Evolutionary conservation across 2,113 vertebrate species (phyloP).

Genomic region (Lichenostomus cassidix): DNA sequence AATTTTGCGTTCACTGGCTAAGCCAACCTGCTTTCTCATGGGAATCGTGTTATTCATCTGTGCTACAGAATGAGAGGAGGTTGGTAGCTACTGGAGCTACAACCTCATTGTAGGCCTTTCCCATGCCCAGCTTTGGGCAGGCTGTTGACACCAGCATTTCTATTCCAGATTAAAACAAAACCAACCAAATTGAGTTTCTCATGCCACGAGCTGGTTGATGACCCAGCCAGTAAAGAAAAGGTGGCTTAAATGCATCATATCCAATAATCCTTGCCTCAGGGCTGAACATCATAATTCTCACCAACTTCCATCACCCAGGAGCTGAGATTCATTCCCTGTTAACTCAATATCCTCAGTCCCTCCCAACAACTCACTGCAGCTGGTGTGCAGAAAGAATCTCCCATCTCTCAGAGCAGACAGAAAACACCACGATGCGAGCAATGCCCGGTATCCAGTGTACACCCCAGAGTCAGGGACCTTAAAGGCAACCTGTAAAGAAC

Average conservation of each 20-base stretch:
- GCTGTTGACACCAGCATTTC: constrained; percentile 65
- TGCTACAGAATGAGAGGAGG: constrained; percentile 34
- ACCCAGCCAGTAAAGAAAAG: constrained; percentile 25
- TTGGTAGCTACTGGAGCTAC: constrained; percentile 25
- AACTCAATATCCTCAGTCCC: background rate
- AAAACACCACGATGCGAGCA: constrained; percentile 16
- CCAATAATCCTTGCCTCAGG: constrained; percentile 34
- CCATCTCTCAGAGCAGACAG: constrained; percentile 17
- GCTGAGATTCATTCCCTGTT: constrained; percentile 34
- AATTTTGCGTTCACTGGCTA: constrained; percentile 56
- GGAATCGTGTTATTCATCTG: constrained; percentile 36
- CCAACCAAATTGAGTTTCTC: constrained; percentile 18
- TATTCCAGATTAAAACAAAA: constrained; percentile 37
- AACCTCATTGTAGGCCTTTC: constrained; percentile 40
- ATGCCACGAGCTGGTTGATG: constrained; percentile 2
- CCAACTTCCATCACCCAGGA: constrained; percentile 13
- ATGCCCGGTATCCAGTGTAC: constrained; percentile 21
- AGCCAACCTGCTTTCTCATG: constrained; percentile 53
- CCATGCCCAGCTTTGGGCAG: constrained; percentile 43
- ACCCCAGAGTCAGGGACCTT: constrained; percentile 67
- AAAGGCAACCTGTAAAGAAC: constrained; percentile 57
- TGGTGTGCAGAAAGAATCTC: constrained; percentile 25
- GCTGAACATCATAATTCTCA: constrained; percentile 9
- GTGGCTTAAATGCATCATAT: constrained; percentile 22
- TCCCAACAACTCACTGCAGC: constrained; percentile 17